phyloP scores from a whole-genome alignment of 2,113 vertebrate species.

The Ranitomeya variabilis region DNA sequence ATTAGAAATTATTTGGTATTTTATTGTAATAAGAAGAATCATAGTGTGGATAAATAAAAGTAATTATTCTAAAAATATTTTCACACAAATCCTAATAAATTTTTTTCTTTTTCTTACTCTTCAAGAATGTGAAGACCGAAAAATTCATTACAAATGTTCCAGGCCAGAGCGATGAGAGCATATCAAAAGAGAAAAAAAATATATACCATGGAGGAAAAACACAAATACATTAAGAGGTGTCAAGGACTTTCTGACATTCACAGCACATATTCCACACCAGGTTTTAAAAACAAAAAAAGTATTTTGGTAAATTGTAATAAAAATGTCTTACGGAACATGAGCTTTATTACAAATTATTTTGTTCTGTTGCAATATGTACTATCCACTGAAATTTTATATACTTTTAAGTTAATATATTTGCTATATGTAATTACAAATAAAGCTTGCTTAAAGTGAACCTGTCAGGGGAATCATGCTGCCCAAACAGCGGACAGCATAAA shows the following conservation, averaged over 20 bases:
- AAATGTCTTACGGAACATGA: not conserved
- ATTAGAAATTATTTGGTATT: not conserved
- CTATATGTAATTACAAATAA: no score
- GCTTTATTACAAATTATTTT: no score
- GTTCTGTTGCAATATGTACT: no score
- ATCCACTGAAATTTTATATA: no score
- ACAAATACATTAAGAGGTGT: not conserved
- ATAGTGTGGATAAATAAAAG: not conserved
- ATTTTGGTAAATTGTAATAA: not conserved
- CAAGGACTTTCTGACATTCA: conserved; percentile 12
- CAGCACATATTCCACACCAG: not conserved
- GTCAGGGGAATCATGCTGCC: no score
- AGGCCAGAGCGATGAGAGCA: not conserved
- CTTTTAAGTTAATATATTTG: no score
- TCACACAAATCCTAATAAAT: not conserved
- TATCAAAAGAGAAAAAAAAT: conserved; percentile 2
- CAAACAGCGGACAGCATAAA: no score
- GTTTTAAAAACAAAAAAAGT: not conserved
- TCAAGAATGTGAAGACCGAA: not conserved
- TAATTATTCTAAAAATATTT: not conserved
- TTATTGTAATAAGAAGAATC: no score
- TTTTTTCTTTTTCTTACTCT: not conserved
- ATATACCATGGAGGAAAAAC: not conserved
- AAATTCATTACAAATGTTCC: not conserved
- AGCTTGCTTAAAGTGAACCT: no score